Evolutionary conservation across 2,888 invertebrate species (phyloP), one percentile per base, ranked within the genome.

Genomic region (Ptychoptera albimana): DNA sequence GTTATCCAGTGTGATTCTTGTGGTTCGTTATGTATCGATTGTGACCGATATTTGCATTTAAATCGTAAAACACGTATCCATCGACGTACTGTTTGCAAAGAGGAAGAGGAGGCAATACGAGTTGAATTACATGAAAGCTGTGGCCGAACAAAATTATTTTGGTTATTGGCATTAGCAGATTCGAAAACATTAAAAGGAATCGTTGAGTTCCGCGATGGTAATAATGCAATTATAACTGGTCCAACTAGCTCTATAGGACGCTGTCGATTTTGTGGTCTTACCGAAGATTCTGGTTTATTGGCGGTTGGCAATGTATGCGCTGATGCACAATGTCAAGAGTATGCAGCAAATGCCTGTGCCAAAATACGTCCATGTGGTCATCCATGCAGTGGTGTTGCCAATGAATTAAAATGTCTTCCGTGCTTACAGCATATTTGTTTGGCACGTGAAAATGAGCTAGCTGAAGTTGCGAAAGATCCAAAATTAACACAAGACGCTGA

Each of bases 41-140:
- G 97, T 63, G 96, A 97, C 66, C 74, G 93, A 44, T 89, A 92
- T 60, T 69, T 98, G 47, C 97, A 98, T 67, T 75, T 97, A 44
- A 91, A 89, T 59, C 74, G 91, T 42, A 78, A 82, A 55, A 88
- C 89, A 2, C 73, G 89, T 46, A 73, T 75, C 48, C 96, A 96
- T 62, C 80, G 83, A 50, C 68, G 93, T 63, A 66, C 66, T 37
- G 65, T 62, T 1, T 93, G 93, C 66, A 93, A 93, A 61, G 93
- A 93, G 59, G 93, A 94, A 57, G 92, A 94, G 58, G 91, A 92
- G 60, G 88, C 93, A 0, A 92, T 96, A 48, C 83, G 89, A 49
- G 89, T 97, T 6, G 94, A 97, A 64, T 74, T 96, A n/a, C 96
- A 97, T 64, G 96, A 93, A 65, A 83, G 85, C 0, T 96, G 96